Evolutionary conservation across 2,888 invertebrate species (phyloP).

Genomic region (Julus scandinavius): DNA sequence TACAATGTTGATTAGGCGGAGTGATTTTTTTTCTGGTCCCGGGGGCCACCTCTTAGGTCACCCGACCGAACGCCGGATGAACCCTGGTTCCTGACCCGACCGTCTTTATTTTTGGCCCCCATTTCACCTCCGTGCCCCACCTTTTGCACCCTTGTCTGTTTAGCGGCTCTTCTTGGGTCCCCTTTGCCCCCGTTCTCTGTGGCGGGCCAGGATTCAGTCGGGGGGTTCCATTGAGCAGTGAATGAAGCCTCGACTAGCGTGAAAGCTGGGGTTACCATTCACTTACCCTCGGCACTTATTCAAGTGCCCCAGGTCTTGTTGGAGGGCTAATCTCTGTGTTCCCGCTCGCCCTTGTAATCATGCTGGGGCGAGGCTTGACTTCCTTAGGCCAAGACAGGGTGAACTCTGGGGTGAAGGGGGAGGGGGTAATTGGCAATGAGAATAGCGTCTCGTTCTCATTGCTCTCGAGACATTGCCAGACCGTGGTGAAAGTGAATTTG

Average conservation of each 20-base stretch:
- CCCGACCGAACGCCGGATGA: neutral
- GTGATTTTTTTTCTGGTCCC: too few relatives aligned
- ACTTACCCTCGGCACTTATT: constrained; percentile 44
- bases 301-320: constrained; percentile 41
- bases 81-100: constrained; percentile 15
- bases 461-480: constrained; percentile 8
- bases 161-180: constrained; percentile 37
- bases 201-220: constrained; percentile 7
- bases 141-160: constrained; percentile 36
- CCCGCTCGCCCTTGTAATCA: constrained; percentile 43
- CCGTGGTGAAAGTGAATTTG: constrained; percentile 21
- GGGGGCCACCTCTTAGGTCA: neutral
- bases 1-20: neutral
- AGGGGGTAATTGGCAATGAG: constrained; percentile 18
- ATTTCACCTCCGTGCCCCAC: constrained; percentile 40
- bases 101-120: constrained; percentile 41
- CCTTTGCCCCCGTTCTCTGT: constrained; percentile 45
- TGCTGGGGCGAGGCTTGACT: constrained; percentile 45
- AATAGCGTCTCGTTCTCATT: neutral
- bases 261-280: constrained; percentile 45
- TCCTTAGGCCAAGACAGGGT: constrained; percentile 18
- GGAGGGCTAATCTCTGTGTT: constrained; percentile 43
- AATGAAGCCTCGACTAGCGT: constrained; percentile 38
- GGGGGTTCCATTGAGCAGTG: constrained; percentile 43
- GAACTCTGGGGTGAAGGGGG: neutral